These are phyloP conservation scores for Orchestes rusci DNA, from an alignment of 2,888 invertebrate species.

Conservation along the genomic window DNA sequence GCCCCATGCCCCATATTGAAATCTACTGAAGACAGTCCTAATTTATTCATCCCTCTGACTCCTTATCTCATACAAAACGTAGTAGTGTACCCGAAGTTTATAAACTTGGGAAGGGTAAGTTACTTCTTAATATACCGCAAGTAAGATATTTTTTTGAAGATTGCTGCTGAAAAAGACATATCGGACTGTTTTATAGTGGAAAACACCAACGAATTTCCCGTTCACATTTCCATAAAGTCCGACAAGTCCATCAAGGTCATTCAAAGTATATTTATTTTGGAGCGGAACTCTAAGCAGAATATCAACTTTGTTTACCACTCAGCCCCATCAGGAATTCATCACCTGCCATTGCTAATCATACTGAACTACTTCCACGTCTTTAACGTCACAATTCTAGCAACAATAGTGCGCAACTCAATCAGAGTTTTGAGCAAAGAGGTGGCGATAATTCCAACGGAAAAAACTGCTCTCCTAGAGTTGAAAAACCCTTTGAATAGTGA, in stretches of 20 bases:
- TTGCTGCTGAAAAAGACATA: slow-evolving; percentile 34
- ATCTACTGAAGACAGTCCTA: background rate
- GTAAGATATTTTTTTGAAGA: slow-evolving; percentile 25
- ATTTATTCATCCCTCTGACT: slow-evolving; percentile 37
- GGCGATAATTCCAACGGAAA: slow-evolving; percentile 33
- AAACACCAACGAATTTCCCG: slow-evolving; percentile 41
- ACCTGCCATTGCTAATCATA: slow-evolving; percentile 40
- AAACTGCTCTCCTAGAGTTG: slow-evolving; percentile 45
- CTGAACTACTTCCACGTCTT: slow-evolving; percentile 43
- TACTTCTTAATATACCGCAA: background rate
- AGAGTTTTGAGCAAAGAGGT: slow-evolving; percentile 35
- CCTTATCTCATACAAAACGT: slow-evolving; percentile 43
- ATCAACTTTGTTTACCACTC: slow-evolving; percentile 33
- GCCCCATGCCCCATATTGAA: background rate
- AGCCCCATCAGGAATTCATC: slow-evolving; percentile 35
- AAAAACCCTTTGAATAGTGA: slow-evolving; percentile 51
- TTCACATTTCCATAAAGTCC: slow-evolving; percentile 32
- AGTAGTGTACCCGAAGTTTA: slow-evolving; percentile 39
- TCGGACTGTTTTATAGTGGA: slow-evolving; percentile 35
- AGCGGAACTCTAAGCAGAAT: slow-evolving; percentile 22
- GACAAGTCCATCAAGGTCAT: slow-evolving; percentile 26
- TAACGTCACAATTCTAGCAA: slow-evolving; percentile 41
- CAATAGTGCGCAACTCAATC: slow-evolving; percentile 40
- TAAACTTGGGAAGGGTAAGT: slow-evolving; percentile 33
- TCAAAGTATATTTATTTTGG: slow-evolving; percentile 27